Base-by-base conservation (phyloP, 2,113 vertebrate genomes). In the Cinclus cinclus region DNA sequence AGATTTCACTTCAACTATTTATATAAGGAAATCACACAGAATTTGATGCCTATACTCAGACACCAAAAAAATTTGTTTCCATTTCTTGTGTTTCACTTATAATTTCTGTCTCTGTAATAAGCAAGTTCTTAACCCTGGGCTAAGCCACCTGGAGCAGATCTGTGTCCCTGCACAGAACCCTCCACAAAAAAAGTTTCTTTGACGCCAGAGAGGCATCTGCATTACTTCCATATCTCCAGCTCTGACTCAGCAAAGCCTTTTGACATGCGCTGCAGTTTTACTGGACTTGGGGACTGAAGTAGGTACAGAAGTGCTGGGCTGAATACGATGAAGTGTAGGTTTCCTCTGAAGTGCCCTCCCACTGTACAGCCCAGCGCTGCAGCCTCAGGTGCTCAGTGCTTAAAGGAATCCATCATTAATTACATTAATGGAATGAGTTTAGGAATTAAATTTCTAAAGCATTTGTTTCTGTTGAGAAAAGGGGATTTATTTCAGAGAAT, bases 181-280 rank as follows among this genome's bases (percentile, higher is more conserved):
- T 60, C 49, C 2, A 3, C 4, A 0, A 10, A 14, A 14, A 52
- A 74, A 83, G 47, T 52, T 74, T 30, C 79, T 94, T 74, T 80
- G 80, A 80, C 95, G 92, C 39, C 76, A 12, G 70, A 65, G 90
- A 46, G 56, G 69, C 64, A 77, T 37, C 68, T 52, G 3, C 2
- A 2, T 80, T 93, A 91, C 83, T 88, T 59, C 80, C 92, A 6
- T 83, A 69, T 74, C 95, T 75, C 67, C 7, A 0, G 33, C 92
- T 94, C 95, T 87, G 91, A 88, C 84, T 95, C 91, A 94, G 94
- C 90, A 93, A 85, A 91, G 85, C 90, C 59, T 2, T 47, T 55
- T 4, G 13, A 69, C 92, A 44, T 85, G 75, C 74, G 87, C 85
- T 90, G 55, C 68, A 9, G 73, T 4, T 81, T n/a, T 14, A 23